A percentile compares a stretch with the other conserved stretches of the same genome.
These are phyloP conservation scores for Sphaeramia orbicularis DNA, from an alignment of 2,797 vertebrate species.

Conservation along the genomic window DNA sequence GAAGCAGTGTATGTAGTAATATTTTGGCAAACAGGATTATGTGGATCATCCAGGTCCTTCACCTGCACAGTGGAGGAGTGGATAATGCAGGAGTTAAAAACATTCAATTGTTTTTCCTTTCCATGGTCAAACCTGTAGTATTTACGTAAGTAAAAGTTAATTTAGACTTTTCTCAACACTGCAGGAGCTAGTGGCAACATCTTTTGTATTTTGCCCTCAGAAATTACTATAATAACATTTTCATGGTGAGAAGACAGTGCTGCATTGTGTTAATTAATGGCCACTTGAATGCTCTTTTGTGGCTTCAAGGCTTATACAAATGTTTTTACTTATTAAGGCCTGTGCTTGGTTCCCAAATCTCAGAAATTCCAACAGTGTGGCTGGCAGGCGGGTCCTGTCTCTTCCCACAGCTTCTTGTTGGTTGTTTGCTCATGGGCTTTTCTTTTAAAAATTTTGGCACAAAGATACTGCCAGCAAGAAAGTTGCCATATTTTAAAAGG, in stretches of 20 bases:
- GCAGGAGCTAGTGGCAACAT: too few species aligned
- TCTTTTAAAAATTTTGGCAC: too few species aligned
- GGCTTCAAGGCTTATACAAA: neutral
- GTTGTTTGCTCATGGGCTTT: too few species aligned
- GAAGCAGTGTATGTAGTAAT: constrained; percentile 12
- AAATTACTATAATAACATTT: neutral
- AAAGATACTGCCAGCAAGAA: too few species aligned
- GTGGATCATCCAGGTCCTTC: neutral
- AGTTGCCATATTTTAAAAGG: too few species aligned
- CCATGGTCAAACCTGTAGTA: neutral
- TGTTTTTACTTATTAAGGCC: neutral
- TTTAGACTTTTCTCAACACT: too few species aligned
- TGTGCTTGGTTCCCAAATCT: neutral
- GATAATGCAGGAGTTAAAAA: neutral
- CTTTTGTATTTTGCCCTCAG: neutral
- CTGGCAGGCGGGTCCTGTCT: too few species aligned
- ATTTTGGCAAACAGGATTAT: neutral
- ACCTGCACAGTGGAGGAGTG: neutral
- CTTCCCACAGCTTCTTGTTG: too few species aligned
- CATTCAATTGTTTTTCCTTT: neutral
- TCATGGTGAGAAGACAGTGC: neutral
- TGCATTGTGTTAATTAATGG: neutral
- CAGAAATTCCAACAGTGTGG: too few species aligned
- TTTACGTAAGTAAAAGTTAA: too few species aligned
- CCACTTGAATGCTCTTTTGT: neutral